Percentiles rank a stretch among this genome's conserved stretches.
phyloP scores from a whole-genome alignment of 2,113 vertebrate genomes.

The Alosa alosa region DNA sequence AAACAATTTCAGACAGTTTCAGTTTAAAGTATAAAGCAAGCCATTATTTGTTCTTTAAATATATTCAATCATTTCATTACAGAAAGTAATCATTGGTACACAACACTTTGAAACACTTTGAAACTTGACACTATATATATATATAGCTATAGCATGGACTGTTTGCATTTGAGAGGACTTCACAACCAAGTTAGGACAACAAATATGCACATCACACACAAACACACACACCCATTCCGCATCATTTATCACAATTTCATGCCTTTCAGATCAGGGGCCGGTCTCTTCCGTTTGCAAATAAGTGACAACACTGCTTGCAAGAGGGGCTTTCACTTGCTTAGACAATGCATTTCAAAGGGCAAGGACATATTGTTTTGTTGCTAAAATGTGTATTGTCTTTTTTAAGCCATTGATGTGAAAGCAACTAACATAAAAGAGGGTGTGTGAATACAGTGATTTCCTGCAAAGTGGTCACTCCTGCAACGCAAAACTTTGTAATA shows the following conservation, averaged over 20 bases:
- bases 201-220: not conserved
- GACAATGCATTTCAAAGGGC: not conserved
- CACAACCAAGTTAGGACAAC: not conserved
- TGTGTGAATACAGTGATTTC: not conserved
- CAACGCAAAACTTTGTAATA: not conserved
- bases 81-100: not conserved
- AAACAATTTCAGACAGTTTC: not conserved
- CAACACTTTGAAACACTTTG: not conserved
- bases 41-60: not conserved
- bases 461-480: not conserved
- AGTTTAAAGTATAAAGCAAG: not conserved
- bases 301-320: not conserved
- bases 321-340: not conserved
- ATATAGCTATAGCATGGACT: not conserved
- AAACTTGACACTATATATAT: not conserved
- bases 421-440: not conserved
- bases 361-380: not conserved
- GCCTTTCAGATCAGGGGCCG: not conserved
- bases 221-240: not conserved
- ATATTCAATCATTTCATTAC: not conserved
- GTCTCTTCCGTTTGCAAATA: not conserved
- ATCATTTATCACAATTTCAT: not conserved
- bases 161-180: not conserved
- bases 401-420: not conserved
- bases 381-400: not conserved